Evolutionary conservation across 2,888 invertebrate species (phyloP).

Genomic region (Melolontha melolontha): DNA sequence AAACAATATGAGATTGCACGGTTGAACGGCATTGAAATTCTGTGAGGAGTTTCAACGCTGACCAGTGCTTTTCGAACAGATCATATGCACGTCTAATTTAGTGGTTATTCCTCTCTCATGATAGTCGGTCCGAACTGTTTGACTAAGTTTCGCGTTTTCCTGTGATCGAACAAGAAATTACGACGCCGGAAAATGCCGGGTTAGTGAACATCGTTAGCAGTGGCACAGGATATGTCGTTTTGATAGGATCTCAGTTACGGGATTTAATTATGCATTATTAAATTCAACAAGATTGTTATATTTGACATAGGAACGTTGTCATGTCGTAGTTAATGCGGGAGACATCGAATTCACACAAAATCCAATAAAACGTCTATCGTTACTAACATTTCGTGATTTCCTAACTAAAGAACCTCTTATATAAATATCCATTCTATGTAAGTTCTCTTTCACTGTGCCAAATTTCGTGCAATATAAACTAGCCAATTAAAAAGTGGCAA

Average conservation of each 20-base stretch:
- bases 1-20: no score
- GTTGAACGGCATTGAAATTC: no score
- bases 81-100: slow-evolving; percentile 9
- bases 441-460: no score
- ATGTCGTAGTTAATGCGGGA: neutral
- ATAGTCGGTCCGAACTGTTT: slow-evolving; percentile 17
- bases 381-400: no score
- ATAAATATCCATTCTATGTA: no score
- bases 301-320: neutral
- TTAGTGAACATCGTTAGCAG: slow-evolving; percentile 29
- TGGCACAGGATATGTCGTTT: slow-evolving; percentile 30
- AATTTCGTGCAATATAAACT: no score
- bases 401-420: no score
- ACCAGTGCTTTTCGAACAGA: no score
- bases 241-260: slow-evolving; percentile 35
- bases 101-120: slow-evolving; percentile 12
- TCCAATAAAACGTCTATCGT: no score
- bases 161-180: slow-evolving; percentile 3
- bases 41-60: no score
- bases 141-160: slow-evolving; percentile 17
- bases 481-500: no score
- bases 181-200: slow-evolving; percentile 28
- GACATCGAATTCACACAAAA: no score
- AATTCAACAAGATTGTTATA: slow-evolving; percentile 22
- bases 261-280: slow-evolving; percentile 33